Evolutionary conservation across 2,888 invertebrate species (phyloP).

Genomic region (Standfussiana lucernea): DNA sequence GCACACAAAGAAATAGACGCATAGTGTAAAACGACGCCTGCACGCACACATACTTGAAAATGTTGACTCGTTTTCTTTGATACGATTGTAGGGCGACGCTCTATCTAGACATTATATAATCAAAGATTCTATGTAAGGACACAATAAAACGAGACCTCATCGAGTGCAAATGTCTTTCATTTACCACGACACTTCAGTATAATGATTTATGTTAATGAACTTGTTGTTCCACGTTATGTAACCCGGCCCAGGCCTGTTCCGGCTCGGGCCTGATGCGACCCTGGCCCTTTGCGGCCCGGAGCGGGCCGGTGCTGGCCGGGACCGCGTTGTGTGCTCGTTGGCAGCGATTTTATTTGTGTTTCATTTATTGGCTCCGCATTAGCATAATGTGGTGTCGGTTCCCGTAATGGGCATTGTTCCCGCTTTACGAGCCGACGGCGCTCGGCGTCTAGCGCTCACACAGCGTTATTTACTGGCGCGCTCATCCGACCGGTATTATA

Average conservation of each 20-base stretch:
- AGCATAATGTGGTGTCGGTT: constrained; percentile 68
- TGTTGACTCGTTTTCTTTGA: too few species aligned
- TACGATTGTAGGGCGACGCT: too few species aligned
- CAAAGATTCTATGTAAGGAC: too few species aligned
- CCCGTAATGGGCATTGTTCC: constrained; percentile 59
- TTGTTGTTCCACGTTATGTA: neutral
- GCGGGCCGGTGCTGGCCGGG: neutral
- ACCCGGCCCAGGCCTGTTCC: neutral
- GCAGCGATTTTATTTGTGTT: constrained; percentile 48
- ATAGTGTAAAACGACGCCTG: too few species aligned
- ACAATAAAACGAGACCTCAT: too few species aligned
- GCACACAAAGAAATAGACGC: too few species aligned
- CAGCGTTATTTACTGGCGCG: constrained; percentile 38
- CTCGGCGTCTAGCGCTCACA: constrained; percentile 3
- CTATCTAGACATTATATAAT: too few species aligned
- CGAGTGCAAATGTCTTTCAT: too few species aligned
- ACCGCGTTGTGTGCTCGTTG: constrained; percentile 26
- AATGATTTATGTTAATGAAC: too few species aligned
- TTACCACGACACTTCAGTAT: too few species aligned
- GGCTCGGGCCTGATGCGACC: neutral
- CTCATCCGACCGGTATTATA: constrained; percentile 21
- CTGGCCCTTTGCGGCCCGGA: neutral
- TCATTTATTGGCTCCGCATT: constrained; percentile 70
- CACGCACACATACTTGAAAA: too few species aligned
- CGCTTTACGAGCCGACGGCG: constrained; percentile 49